Evolutionary conservation across 37 sponge, comb jelly and placozoan species (phyloP).

Genomic region (Chondrilla cf. caribensis): DNA sequence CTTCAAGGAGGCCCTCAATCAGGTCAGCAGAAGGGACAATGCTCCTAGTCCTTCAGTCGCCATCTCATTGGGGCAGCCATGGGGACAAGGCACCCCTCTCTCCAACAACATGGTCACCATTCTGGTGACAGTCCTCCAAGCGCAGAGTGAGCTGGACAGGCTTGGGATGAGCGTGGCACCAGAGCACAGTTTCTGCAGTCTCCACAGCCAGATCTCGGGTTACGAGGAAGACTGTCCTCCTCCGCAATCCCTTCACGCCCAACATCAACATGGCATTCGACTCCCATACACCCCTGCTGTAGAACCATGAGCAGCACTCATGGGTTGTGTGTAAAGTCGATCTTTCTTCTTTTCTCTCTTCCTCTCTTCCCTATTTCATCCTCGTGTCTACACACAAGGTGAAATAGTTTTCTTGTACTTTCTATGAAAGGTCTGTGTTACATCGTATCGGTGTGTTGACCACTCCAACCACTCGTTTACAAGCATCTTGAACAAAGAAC

Average conservation of each 20-base stretch:
- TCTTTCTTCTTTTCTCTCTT: no score
- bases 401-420: background rate
- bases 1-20: conserved; percentile 50
- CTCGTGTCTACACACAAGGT: background rate
- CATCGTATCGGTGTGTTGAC: no score
- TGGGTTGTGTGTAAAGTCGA: background rate
- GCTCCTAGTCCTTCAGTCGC: conserved; percentile 56
- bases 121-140: conserved; percentile 50
- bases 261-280: background rate
- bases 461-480: no score
- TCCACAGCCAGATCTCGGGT: background rate
- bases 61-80: conserved; percentile 73
- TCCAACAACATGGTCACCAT: conserved; percentile 55
- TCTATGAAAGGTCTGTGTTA: background rate
- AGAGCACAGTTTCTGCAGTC: background rate
- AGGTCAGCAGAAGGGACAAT: conserved; percentile 21
- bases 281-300: background rate
- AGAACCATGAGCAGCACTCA: conserved; percentile 8
- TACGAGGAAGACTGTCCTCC: conserved; percentile 12
- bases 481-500: no score
- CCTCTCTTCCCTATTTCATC: no score
- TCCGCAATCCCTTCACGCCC: background rate
- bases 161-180: conserved; percentile 13
- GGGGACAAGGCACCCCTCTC: conserved; percentile 69
- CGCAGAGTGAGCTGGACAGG: conserved; percentile 37